Evolutionary conservation across 2,888 invertebrate species (phyloP), one percentile per base, ranked within the genome.

Genomic region (Formica aserva): DNA sequence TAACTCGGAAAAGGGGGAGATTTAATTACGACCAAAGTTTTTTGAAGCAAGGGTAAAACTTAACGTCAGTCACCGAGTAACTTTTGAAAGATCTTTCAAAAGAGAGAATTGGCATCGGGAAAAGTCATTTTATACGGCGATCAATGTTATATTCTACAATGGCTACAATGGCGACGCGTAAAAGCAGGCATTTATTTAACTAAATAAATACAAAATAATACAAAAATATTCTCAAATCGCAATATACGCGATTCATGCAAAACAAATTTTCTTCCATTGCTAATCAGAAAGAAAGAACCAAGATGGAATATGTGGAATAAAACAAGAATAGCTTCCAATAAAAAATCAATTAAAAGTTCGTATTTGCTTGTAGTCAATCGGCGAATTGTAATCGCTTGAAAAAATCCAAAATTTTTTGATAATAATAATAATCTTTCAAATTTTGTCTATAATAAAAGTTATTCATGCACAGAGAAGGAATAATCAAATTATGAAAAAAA

Each of bases 41-140:
- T 84, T 55, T 6, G 41, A 71, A 41, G 77, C 60, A 71, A 85
- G 82, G 85, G 75, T 69, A 78, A 71, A 83, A 71, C 78, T 69
- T 86, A 77, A 72, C 55, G 60, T 85, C 74, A 86, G 65, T 86
- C 86, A 72, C 52, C 45, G 67, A 38, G 45, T 29, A 66, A 75
- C 75, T 60, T 74, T 82, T 52, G 22, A 67, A 55, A 41, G 63
- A 74, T 29, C 29, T 35, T 32, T 29, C 38, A 38, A 71, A 85
- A 75, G 66, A 71, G 75, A 72, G 35, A 15, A 74, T 63, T 45
- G 63, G 35, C 45, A 57, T 9, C 45, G 18, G 22, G 62, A 45
- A 22, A 11, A 48, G 13, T 80, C 13, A 52, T 69, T 26, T 26
- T 69, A 69, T 80, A 22, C 22, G 60, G 22, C 78, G 76, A 85